These are phyloP conservation scores for Hypotaenidia philippensis DNA, from an alignment of 2,797 vertebrate genomes.

Conservation along the genomic window DNA sequence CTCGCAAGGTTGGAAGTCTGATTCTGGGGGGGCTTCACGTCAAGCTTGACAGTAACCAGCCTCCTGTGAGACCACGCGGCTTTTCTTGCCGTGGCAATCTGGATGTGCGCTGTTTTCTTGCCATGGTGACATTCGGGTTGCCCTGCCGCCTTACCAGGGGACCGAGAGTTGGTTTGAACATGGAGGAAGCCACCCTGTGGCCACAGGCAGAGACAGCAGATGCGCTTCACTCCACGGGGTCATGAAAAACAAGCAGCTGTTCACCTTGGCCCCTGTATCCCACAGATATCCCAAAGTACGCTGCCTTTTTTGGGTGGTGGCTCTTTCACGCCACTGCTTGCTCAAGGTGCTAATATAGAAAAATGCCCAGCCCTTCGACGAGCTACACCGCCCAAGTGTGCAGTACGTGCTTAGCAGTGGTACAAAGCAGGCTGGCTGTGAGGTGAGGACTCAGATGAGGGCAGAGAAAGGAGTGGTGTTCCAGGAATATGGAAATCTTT, in stretches of 20 bases:
- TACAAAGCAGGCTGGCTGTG: not conserved
- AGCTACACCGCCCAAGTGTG: accelerated
- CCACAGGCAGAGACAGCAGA: not conserved
- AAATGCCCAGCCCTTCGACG: not conserved
- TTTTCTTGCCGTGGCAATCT: not conserved
- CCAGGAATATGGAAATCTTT: not conserved
- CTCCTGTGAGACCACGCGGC: not conserved
- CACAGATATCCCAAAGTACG: not conserved
- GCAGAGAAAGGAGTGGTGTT: not conserved
- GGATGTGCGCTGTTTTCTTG: not conserved
- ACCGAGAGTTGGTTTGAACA: not conserved
- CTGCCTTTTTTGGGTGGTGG: not conserved
- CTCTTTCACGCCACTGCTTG: not conserved
- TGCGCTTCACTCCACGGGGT: accelerated
- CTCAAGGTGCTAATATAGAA: not conserved
- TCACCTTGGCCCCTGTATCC: not conserved
- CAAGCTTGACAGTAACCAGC: not conserved
- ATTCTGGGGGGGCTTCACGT: not conserved
- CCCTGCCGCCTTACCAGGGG: not conserved
- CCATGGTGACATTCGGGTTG: not conserved
- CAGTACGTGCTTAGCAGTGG: not conserved
- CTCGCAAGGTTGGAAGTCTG: accelerated
- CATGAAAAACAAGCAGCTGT: not conserved
- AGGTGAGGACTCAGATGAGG: not conserved
- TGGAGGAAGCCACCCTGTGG: not conserved